Conservation (phyloP, 92 coral and sea anemone species). For the Phymanthus crucifer region DNA sequence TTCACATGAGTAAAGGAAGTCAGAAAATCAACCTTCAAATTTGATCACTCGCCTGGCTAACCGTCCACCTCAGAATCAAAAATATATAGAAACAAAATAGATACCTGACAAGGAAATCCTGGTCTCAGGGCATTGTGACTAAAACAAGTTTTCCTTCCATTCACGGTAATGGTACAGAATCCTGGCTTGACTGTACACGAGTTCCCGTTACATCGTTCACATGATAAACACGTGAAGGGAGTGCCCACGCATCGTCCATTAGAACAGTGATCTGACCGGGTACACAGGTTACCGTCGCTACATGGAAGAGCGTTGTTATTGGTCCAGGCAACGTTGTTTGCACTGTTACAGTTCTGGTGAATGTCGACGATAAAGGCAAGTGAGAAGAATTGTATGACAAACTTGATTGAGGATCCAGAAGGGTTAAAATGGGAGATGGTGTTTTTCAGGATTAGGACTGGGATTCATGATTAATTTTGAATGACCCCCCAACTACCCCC, state of each 20-base stretch:
- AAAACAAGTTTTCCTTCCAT: conserved; percentile 50
- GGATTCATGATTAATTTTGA: too few relatives aligned
- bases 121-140: conserved; percentile 33
- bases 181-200: conserved; percentile 76
- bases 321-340: conserved; percentile 42
- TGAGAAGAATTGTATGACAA: neutral
- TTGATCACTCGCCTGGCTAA: neutral
- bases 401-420: too few relatives aligned
- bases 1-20: too few relatives aligned
- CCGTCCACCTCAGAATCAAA: neutral
- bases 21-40: too few relatives aligned
- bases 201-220: conserved; percentile 64
- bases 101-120: conserved; percentile 65
- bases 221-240: conserved; percentile 67
- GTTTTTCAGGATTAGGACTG: too few relatives aligned
- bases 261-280: conserved; percentile 65
- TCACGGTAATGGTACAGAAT: conserved; percentile 40
- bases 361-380: conserved; percentile 2
- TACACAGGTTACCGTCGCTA: conserved; percentile 65
- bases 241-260: conserved; percentile 75
- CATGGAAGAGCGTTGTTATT: conserved; percentile 56
- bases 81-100: neutral
- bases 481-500: too few relatives aligned
- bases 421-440: too few relatives aligned
- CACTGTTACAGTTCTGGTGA: conserved; percentile 31